These are phyloP conservation scores for Catharus bicknelli DNA, from an alignment of 2,113 vertebrate species.

Conservation along the genomic window DNA sequence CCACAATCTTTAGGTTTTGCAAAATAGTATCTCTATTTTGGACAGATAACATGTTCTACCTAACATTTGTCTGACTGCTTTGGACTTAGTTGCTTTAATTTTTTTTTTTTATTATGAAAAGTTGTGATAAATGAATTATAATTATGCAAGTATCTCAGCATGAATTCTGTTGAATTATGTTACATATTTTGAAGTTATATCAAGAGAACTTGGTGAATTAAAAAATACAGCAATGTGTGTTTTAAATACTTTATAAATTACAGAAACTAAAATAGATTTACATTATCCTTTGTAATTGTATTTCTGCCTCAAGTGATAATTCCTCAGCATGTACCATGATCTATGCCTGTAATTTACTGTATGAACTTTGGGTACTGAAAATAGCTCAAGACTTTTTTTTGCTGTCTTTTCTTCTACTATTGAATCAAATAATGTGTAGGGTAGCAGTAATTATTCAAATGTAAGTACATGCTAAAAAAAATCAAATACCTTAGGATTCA, in stretches of 20 bases:
- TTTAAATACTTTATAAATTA: not conserved
- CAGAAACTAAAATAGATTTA: not conserved
- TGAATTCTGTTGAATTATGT: not conserved
- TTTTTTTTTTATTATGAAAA: not conserved
- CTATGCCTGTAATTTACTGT: not conserved
- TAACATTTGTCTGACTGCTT: not conserved
- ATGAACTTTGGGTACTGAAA: not conserved
- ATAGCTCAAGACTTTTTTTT: not conserved
- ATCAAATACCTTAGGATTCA: not conserved
- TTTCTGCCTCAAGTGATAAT: not conserved
- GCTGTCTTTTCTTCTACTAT: not conserved
- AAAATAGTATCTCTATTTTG: not conserved
- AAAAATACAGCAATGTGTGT: not conserved
- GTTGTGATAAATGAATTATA: not conserved
- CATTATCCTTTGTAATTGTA: not conserved
- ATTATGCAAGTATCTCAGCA: not conserved
- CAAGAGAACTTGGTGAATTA: not conserved
- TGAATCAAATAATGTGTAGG: not conserved
- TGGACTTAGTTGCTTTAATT: not conserved
- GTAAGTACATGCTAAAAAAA: not conserved
- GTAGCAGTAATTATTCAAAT: not conserved
- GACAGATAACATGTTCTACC: not conserved
- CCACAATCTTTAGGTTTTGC: not conserved
- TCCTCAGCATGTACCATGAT: not conserved
- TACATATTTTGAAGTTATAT: not conserved